Conservation (phyloP, 2,113 vertebrate genomes). For the Vireo altiloquus region DNA sequence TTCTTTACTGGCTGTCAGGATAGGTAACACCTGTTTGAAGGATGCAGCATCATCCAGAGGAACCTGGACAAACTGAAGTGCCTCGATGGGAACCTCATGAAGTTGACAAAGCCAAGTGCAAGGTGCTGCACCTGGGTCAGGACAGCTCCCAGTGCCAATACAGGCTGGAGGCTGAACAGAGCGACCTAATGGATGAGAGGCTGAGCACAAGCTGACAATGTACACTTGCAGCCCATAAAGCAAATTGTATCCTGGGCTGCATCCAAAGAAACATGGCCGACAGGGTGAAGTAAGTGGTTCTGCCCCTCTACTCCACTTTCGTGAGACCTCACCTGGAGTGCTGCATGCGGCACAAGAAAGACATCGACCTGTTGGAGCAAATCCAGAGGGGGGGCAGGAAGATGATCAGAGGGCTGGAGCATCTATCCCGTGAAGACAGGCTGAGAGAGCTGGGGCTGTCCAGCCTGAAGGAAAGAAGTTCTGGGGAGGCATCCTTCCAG, state of each 20-base stretch:
- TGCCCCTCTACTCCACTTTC: not conserved
- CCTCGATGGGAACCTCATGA: rapidly evolving
- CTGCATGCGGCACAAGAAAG: not conserved
- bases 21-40: not conserved
- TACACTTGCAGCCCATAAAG: not conserved
- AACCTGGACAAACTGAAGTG: not conserved
- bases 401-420: not conserved
- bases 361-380: not conserved
- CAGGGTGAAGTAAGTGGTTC: not conserved
- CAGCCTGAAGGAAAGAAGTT: not conserved
- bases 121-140: not conserved
- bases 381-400: not conserved
- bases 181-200: not conserved
- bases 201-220: not conserved
- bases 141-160: not conserved
- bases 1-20: not conserved
- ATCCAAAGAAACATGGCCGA: not conserved
- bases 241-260: not conserved
- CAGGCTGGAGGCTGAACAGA: not conserved
- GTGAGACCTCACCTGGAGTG: not conserved
- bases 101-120: not conserved
- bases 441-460: not conserved
- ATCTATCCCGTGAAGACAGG: not conserved
- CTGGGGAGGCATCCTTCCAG: not conserved
- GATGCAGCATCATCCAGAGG: not conserved